Evolutionary conservation across 1,140 invertebrate genomes (phyloP).

Genomic region (Ceratina japonica): DNA sequence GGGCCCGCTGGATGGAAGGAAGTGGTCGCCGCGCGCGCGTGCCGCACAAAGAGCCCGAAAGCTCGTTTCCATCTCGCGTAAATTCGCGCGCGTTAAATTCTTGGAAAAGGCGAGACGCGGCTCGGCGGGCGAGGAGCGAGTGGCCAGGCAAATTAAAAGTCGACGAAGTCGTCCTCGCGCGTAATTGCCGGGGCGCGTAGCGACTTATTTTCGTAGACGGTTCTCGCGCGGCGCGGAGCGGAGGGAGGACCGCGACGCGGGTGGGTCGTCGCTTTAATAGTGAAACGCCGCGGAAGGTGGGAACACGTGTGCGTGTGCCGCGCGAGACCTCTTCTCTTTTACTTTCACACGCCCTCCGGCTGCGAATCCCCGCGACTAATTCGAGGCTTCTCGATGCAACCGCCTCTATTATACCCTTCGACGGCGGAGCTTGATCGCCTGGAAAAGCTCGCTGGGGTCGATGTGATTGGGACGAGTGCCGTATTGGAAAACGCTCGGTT

Average conservation of each 20-base stretch:
- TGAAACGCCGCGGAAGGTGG: constrained; percentile 32
- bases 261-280: constrained; percentile 42
- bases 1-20: constrained; percentile 32
- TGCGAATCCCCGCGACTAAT: constrained; percentile 8
- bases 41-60: constrained; percentile 38
- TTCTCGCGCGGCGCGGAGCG: not conserved
- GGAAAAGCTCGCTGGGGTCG: too few relatives aligned
- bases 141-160: constrained; percentile 61
- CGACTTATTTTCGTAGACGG: constrained; percentile 61
- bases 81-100: constrained; percentile 57
- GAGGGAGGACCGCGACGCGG: constrained; percentile 41
- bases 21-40: constrained; percentile 36
- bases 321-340: not conserved
- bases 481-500: not conserved
- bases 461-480: not conserved
- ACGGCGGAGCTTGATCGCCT: not conserved
- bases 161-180: constrained; percentile 57
- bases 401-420: not conserved
- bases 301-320: constrained; percentile 31
- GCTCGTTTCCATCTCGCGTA: constrained; percentile 51
- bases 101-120: constrained; percentile 32
- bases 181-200: constrained; percentile 57
- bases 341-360: not conserved
- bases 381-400: not conserved
- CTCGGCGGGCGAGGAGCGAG: not conserved